Evolutionary conservation across 2,797 vertebrate species (phyloP), one percentile per base, ranked within the genome.

Genomic region (Amazona ochrocephala): DNA sequence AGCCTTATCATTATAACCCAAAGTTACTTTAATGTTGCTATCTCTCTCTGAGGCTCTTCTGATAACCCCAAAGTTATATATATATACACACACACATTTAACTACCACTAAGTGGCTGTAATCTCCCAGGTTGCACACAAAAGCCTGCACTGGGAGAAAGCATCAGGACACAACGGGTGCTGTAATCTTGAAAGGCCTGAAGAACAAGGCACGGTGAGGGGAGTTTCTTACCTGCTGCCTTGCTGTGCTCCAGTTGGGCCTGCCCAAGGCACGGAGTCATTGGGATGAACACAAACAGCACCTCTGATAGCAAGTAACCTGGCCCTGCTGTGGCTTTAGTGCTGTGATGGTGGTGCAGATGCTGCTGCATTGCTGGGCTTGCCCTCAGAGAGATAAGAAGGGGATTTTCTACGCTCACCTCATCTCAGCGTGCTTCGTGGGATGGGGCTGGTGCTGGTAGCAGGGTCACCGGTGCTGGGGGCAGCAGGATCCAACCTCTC

Each of bases 401-500:
- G 54, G 64, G 54, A 12, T 13, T 39, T 82, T 53, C 23, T 2
- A 50, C 44, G 44, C 41, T 91, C 60, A 12, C 10, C 65, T 64
- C 78, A 13, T 41, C 39, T 37, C 34, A 3, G 2, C 0, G 2
- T 4, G 32, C 24, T 21, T 29, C 0, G 1, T 37, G 68, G 50
- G 61, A 56, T 1, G 10, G 64, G 84, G 51, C 16, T 29, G 51
- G 10, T 19, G 87, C 37, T 44, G 72, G 37, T 4, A 32, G 34
- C 27, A 9, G 67, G 45, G 50, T 32, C 44, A 44, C 9, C 2
- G 0, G 50, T 12, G 1, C 77, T 7, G 58, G 39, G 60, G 24
- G 53, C 9, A 2, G 45, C 74, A 37, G 73, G 62, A 30, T 16
- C 30, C 0, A 1, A 18, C 23, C 37, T 8, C 37, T 15, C 44